Evolutionary conservation across 2,888 invertebrate species (phyloP).

Genomic region (Onchidella celtica): DNA sequence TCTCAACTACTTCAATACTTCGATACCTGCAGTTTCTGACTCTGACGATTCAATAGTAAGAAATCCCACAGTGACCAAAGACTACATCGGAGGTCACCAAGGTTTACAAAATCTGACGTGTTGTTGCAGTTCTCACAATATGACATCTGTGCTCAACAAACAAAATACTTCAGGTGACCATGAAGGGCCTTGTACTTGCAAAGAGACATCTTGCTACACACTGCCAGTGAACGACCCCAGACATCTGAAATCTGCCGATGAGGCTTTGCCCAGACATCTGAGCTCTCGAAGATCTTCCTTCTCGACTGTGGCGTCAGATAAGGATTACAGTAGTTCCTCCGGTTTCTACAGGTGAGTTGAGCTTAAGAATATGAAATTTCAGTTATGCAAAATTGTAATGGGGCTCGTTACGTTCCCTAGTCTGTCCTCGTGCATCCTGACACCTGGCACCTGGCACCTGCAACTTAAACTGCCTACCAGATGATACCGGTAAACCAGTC

Average conservation of each 20-base stretch:
- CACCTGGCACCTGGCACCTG: no score
- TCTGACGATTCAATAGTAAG: not conserved
- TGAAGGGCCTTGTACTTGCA: not conserved
- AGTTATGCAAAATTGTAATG: no score
- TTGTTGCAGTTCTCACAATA: not conserved
- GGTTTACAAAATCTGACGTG: not conserved
- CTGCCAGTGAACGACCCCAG: not conserved
- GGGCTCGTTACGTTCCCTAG: no score
- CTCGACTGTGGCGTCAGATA: not conserved
- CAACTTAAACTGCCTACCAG: no score
- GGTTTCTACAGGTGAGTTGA: not conserved
- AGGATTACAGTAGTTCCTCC: not conserved
- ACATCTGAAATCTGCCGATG: not conserved
- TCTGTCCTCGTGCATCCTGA: no score
- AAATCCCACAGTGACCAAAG: not conserved
- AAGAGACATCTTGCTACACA: not conserved
- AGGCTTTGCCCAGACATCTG: not conserved
- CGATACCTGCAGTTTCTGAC: not conserved
- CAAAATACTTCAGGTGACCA: not conserved
- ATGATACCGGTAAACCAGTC: no score
- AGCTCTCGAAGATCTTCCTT: not conserved
- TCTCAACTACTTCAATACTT: not conserved
- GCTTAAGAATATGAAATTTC: no score
- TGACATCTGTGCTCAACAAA: not conserved
- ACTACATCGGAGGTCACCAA: not conserved